phyloP scores from a whole-genome alignment of 2,888 invertebrate species.

The Drosophila falleni region DNA sequence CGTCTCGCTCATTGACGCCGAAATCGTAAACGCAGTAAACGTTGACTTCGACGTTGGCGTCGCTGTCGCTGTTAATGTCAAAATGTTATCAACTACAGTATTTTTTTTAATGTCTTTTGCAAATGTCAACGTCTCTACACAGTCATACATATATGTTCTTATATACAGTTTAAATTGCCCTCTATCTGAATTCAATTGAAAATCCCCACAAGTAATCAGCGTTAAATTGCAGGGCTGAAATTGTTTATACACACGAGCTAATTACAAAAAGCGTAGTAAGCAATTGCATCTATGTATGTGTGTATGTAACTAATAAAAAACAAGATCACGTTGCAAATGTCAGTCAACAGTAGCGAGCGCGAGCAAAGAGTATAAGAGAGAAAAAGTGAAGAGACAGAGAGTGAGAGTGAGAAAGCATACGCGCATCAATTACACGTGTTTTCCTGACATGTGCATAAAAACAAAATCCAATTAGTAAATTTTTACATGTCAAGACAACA shows the following conservation, averaged over 20 bases:
- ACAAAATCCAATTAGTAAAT: constrained; percentile 61
- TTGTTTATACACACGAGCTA: constrained; percentile 51
- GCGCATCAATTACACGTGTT: constrained; percentile 56
- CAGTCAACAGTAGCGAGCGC: constrained; percentile 8
- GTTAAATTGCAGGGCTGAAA: constrained; percentile 43
- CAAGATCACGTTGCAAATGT: constrained; percentile 51
- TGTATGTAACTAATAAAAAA: constrained; percentile 18
- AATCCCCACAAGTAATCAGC: constrained; percentile 57
- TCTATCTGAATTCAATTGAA: constrained; percentile 67
- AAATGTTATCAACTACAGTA: constrained; percentile 61
- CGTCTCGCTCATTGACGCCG: constrained; percentile 45
- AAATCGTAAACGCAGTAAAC: constrained; percentile 32
- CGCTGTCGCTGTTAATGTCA: constrained; percentile 57
- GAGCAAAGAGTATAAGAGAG: constrained; percentile 25
- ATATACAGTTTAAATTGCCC: constrained; percentile 24
- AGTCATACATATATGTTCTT: constrained; percentile 4
- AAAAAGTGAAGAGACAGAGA: constrained; percentile 7
- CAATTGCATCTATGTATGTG: constrained; percentile 2
- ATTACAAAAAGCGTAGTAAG: constrained; percentile 44
- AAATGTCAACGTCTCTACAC: constrained; percentile 55
- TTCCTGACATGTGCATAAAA: constrained; percentile 50
- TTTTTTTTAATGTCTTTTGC: constrained; percentile 42
- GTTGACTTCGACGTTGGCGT: neutral
- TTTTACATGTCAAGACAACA: constrained; percentile 60
- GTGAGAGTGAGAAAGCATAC: constrained; percentile 10